Percentiles rank a stretch among this genome's conserved stretches.
These are phyloP conservation scores for Alligator sinensis DNA, from an alignment of 2,113 vertebrate species.

Conservation along the genomic window DNA sequence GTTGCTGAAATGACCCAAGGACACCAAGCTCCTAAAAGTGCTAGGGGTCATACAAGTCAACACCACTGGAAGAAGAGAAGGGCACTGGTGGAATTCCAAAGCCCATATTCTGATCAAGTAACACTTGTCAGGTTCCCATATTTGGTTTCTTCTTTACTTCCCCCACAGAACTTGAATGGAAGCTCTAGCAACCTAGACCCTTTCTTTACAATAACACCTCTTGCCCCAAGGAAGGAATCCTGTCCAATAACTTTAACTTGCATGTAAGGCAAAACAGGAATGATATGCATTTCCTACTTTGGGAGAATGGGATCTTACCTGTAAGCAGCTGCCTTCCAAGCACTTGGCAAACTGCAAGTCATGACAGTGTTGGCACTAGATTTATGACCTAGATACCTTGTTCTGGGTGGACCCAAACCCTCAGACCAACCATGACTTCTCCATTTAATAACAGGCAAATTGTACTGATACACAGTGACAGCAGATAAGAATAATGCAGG, in stretches of 20 bases:
- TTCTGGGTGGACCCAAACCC: too few species aligned
- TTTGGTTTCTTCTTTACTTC: background rate
- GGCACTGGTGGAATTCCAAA: background rate
- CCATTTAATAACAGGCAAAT: too few species aligned
- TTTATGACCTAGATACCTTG: too few species aligned
- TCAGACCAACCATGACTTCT: too few species aligned
- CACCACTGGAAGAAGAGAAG: fast-evolving
- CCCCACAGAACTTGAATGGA: background rate
- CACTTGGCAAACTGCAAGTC: fast-evolving
- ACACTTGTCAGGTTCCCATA: background rate
- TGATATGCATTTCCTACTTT: background rate
- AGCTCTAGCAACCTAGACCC: background rate
- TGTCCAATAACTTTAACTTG: background rate
- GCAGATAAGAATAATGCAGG: too few species aligned
- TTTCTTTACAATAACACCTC: fast-evolving
- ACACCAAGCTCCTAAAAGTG: background rate
- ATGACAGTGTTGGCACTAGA: background rate
- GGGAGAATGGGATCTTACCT: fast-evolving
- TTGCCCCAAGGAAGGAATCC: background rate
- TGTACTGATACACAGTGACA: too few species aligned
- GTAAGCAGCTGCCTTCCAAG: background rate
- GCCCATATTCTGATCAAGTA: background rate
- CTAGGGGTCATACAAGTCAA: fast-evolving
- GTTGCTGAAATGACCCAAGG: background rate
- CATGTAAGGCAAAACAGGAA: background rate